Evolutionary conservation across 2,113 vertebrate species (phyloP).

Genomic region (Lycaon pictus): DNA sequence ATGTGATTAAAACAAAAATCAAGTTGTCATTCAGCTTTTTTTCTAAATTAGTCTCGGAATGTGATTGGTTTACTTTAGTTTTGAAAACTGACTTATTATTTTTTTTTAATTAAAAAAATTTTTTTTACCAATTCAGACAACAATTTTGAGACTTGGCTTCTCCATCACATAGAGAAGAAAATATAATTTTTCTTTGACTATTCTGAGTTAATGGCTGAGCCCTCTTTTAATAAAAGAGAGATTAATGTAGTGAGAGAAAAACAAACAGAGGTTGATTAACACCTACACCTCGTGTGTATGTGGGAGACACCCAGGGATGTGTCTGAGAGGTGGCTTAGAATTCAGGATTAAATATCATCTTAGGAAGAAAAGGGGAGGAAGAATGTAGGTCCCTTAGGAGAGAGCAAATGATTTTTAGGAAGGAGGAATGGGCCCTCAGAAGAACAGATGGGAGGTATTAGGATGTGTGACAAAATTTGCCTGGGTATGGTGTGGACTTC

Average conservation of each 20-base stretch:
- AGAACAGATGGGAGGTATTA: neutral
- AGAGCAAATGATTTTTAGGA: neutral
- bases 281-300: neutral
- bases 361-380: neutral
- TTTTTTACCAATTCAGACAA: neutral
- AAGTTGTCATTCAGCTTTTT: neutral
- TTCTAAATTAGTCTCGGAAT: constrained; percentile 1
- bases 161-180: neutral
- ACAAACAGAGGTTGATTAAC: neutral
- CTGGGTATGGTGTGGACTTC: neutral
- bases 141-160: neutral
- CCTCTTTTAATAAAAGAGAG: neutral
- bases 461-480: neutral
- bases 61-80: constrained; percentile 24
- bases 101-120: neutral
- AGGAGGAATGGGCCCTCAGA: neutral
- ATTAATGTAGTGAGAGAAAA: neutral
- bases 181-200: neutral
- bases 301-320: neutral
- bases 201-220: neutral
- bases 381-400: neutral
- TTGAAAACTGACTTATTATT: neutral
- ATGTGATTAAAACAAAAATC: neutral
- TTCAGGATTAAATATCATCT: neutral
- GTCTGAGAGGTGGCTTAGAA: neutral